Evolutionary conservation across 2,888 invertebrate species (phyloP), one percentile per base, ranked within the genome.

Genomic region (Nineta flava): DNA sequence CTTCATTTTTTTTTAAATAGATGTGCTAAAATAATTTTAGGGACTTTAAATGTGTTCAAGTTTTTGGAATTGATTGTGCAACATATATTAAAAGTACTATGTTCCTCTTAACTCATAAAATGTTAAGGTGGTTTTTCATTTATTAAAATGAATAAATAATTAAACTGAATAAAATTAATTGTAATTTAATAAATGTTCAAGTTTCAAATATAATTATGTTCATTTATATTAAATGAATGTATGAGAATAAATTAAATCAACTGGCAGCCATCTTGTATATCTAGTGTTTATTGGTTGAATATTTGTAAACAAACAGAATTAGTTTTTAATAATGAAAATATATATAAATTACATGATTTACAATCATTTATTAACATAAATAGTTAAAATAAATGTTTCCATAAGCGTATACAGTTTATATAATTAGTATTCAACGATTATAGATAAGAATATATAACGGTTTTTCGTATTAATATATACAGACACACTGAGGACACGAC

Each of bases 251-350:
- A 38, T 19, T 21, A 21, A 44, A 7, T 46, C 12, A 46, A 35
- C 35, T 35, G 46, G 34, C 46, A 46, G 46, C 46, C 46, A 46
- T 46, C 46, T 46, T 46, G 46, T 46, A 46, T 26, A 26, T 26
- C 9, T 26, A 44, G 21, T 44, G 44, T 44, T 44, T 19, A 21
- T 19, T 19, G 26, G 19, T 21, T 44, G 13, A 19, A 44, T 44
- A 44, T 44, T 44, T 44, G 44, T 44, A 44, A 44, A 44, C 44
- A 44, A 21, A 44, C 19, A 44, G 26, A 21, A 44, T 44, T 4
- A 44, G 13, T 44, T 44, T 38, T 15, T 38, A 38, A 38, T 15
- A 15, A 38, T 13, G 15, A 38, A 38, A 38, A 38, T 15, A 12
- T 38, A 15, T 13, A 38, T 13, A 38, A 38, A 15, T n/a, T 38